Conservation (phyloP, 1,140 invertebrate genomes). For the Caligus rogercresseyi region DNA sequence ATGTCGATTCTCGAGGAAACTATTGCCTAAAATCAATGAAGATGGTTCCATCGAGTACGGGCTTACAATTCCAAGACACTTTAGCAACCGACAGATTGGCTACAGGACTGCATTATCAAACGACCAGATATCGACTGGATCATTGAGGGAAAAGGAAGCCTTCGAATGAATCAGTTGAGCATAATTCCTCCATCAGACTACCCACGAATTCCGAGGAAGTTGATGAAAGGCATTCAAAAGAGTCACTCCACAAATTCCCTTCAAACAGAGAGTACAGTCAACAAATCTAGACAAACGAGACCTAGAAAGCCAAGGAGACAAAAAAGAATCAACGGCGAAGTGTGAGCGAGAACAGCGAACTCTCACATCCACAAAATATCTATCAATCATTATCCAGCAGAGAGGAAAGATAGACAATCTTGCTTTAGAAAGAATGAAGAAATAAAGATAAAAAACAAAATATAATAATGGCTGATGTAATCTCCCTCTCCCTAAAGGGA, state of each 20-base stretch:
- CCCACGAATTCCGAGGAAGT: too few relatives aligned
- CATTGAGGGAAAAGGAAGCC: neutral
- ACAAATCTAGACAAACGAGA: too few relatives aligned
- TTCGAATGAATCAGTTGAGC: neutral
- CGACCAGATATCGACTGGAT: constrained; percentile 13
- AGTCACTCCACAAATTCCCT: neutral
- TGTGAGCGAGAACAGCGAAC: neutral
- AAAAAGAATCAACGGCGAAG: neutral
- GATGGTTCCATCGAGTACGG: constrained; percentile 15
- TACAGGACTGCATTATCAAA: neutral
- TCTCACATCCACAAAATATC: neutral
- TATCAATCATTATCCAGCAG: neutral
- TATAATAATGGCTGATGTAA: too few relatives aligned
- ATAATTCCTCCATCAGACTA: neutral
- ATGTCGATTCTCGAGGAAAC: neutral
- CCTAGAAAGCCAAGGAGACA: too few relatives aligned
- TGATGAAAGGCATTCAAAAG: neutral
- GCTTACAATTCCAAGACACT: constrained; percentile 5
- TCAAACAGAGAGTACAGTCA: too few relatives aligned
- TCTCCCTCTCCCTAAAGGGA: too few relatives aligned
- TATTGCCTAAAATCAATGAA: constrained; percentile 3
- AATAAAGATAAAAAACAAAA: too few relatives aligned
- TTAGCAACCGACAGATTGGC: neutral
- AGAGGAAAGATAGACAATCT: neutral
- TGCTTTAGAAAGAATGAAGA: too few relatives aligned